Evolutionary conservation across 2,888 invertebrate genomes (phyloP).

Genomic region (Lasioglossum calceatum): DNA sequence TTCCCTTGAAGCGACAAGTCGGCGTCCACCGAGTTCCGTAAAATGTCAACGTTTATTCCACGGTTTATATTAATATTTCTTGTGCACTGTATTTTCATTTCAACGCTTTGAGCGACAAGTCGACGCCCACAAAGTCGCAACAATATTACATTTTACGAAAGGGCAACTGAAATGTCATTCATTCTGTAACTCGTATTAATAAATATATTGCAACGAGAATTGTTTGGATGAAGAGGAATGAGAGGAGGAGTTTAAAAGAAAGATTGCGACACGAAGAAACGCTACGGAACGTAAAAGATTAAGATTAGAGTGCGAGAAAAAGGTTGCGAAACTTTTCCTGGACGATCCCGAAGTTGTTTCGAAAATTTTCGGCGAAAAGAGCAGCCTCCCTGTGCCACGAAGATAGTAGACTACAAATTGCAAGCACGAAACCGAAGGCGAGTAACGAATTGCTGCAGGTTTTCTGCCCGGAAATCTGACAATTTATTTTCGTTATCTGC

Average conservation of each 20-base stretch:
- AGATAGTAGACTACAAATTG: background rate
- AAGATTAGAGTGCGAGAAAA: background rate
- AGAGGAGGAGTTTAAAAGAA: background rate
- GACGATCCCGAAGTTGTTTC: background rate
- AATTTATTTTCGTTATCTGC: slow-evolving; percentile 19
- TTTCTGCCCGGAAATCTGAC: slow-evolving; percentile 6
- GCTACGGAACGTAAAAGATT: background rate
- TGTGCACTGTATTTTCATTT: background rate
- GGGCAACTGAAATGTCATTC: background rate
- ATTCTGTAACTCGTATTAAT: background rate
- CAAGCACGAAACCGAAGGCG: background rate
- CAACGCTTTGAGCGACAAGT: background rate
- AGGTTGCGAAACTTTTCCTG: background rate
- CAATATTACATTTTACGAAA: background rate
- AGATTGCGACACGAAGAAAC: background rate
- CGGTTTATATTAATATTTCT: background rate
- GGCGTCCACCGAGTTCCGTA: background rate
- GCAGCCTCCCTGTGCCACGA: background rate
- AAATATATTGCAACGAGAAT: background rate
- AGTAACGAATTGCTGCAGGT: background rate
- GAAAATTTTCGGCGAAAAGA: background rate
- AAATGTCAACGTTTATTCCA: background rate
- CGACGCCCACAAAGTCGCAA: background rate
- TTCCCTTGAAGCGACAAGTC: background rate
- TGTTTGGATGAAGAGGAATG: no score